Evolutionary conservation across 1,140 invertebrate species (phyloP).

Genomic region (Drosophila repletoides): DNA sequence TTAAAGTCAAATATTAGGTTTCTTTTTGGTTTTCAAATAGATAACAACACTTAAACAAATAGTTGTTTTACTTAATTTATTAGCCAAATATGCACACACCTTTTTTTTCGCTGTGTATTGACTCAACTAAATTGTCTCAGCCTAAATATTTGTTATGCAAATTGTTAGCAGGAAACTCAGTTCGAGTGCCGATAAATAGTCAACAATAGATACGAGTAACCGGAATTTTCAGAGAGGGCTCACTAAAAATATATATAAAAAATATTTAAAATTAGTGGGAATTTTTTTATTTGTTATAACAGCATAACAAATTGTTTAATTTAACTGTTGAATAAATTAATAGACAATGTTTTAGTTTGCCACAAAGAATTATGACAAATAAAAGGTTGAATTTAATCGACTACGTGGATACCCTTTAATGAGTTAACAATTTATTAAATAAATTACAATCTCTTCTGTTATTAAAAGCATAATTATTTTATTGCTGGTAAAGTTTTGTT

Average conservation of each 20-base stretch:
- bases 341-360: background rate
- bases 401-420: background rate
- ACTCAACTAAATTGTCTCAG: conserved; percentile 5
- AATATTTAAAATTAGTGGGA: background rate
- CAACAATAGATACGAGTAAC: background rate
- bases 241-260: background rate
- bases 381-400: background rate
- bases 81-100: too few relatives aligned
- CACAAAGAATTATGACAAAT: background rate
- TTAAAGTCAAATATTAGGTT: too few relatives aligned
- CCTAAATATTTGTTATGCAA: conserved; percentile 50
- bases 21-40: too few relatives aligned
- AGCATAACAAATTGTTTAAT: too few relatives aligned
- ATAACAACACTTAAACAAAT: too few relatives aligned
- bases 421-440: background rate
- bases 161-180: conserved; percentile 34
- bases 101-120: too few relatives aligned
- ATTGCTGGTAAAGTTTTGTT: too few relatives aligned
- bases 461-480: too few relatives aligned
- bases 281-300: too few relatives aligned
- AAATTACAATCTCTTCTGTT: too few relatives aligned
- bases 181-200: background rate
- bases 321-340: background rate
- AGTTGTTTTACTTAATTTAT: too few relatives aligned
- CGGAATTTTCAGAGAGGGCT: background rate